Evolutionary conservation across 2,888 invertebrate species (phyloP).

Genomic region (Gortyna flavago): DNA sequence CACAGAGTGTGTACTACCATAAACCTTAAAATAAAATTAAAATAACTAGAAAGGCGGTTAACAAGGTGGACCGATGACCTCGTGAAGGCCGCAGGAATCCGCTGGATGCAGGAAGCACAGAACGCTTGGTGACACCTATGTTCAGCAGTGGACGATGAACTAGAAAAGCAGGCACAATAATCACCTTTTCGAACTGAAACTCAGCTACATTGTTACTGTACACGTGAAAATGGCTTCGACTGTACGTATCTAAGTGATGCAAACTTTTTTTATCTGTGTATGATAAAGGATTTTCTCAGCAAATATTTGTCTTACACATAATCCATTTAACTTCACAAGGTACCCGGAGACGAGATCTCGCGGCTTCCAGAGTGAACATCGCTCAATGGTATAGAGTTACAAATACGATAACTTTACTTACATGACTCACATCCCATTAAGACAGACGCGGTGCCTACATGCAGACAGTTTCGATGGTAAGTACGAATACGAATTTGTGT

Average conservation of each 20-base stretch:
- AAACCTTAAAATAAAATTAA: too few relatives aligned
- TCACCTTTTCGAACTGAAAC: background rate
- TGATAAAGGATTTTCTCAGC: background rate
- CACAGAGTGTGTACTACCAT: too few relatives aligned
- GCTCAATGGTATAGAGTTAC: slow-evolving; percentile 29
- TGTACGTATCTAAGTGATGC: background rate
- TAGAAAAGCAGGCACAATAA: background rate
- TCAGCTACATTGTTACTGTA: background rate
- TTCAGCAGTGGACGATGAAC: background rate
- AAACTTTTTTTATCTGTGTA: background rate
- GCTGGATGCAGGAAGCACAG: too few relatives aligned
- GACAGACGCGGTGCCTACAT: background rate
- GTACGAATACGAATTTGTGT: too few relatives aligned
- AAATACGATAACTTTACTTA: background rate
- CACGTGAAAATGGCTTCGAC: background rate
- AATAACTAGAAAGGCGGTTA: background rate
- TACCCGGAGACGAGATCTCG: background rate
- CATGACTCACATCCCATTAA: background rate
- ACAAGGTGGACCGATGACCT: background rate
- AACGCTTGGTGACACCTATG: background rate
- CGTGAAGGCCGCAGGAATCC: background rate
- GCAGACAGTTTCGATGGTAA: background rate
- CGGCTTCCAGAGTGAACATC: background rate
- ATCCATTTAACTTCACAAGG: background rate
- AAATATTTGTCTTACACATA: background rate